Percentiles rank a stretch among this genome's conserved stretches.
Conservation (phyloP, 1,140 invertebrate species). For the Frieseomelitta varia region DNA sequence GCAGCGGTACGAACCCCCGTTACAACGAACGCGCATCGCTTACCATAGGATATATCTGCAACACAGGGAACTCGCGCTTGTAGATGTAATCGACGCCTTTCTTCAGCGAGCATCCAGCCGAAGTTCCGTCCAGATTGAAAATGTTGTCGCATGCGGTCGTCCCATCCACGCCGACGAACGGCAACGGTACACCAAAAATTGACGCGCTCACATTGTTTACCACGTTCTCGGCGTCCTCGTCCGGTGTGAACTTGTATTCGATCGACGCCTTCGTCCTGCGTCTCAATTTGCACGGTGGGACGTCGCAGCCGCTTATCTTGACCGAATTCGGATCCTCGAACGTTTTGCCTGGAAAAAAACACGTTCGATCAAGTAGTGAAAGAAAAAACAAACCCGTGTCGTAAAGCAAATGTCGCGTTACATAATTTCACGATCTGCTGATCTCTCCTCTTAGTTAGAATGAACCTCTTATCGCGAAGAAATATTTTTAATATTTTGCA, state of each 20-base stretch:
- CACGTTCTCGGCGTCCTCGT: slow-evolving; percentile 79
- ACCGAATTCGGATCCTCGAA: slow-evolving; percentile 75
- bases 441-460: background rate
- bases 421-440: background rate
- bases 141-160: slow-evolving; percentile 86
- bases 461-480: background rate
- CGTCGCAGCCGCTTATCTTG: slow-evolving; percentile 84
- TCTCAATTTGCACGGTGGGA: slow-evolving; percentile 85
- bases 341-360: background rate
- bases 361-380: no score
- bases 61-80: slow-evolving; percentile 86
- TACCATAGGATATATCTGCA: slow-evolving; percentile 87
- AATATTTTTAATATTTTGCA: background rate
- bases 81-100: slow-evolving; percentile 86
- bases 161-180: slow-evolving; percentile 90
- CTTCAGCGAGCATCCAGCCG: slow-evolving; percentile 86
- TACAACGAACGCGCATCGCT: background rate
- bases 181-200: slow-evolving; percentile 85
- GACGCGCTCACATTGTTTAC: slow-evolving; percentile 84
- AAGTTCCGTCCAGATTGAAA: slow-evolving; percentile 82
- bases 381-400: background rate
- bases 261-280: slow-evolving; percentile 83
- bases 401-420: background rate
- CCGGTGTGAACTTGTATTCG: slow-evolving; percentile 83
- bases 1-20: background rate